Evolutionary conservation across 2,888 invertebrate species (phyloP), one percentile per base, ranked within the genome.

Genomic region (Drosophila formosana): DNA sequence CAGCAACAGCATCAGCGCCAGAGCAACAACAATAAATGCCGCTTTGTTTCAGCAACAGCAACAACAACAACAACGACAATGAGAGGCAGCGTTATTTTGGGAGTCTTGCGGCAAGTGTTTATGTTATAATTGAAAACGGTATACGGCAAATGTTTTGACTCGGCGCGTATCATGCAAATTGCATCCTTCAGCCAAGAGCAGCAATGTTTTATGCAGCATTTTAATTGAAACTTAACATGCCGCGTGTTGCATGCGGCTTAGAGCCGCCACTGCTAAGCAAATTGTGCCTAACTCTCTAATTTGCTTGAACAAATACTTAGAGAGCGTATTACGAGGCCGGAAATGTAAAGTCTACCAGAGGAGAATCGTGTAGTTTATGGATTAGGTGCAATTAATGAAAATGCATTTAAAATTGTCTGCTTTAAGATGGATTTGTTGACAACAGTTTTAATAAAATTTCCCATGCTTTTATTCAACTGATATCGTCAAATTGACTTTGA

Each of bases 111-210:
- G 52, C 61, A 69, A 70, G 78, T 73, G 85, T 71, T 75, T 82
- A 60, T 71, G 62, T 63, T 77, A 67, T 85, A 82, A 82, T 85
- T 85, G 80, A 85, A 82, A 85, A 60, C 43, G 56, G 56, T 57
- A 53, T 61, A 68, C 67, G 56, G 65, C 57, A 69, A 75, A 72
- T 71, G 58, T 66, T 72, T 66, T 62, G 56, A 37, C 53, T 64
- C 62, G n/a, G 56, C 18, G 58, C 57, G 67, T 64, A 67, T 83
- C 69, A 65, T 71, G 62, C 82, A 82, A 75, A 72, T 78, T 72
- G 55, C 72, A 66, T 56, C 28, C 62, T 53, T n/a, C 49, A 56
- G 39, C 32, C 46, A 47, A 37, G 37, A 11, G 26, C 13, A 4
- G 34, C 43, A 50, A 52, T 71, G 49, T 67, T 62, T 65, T 47